Base-by-base conservation (phyloP, 2,113 vertebrate species). In the Silurus glanis region DNA sequence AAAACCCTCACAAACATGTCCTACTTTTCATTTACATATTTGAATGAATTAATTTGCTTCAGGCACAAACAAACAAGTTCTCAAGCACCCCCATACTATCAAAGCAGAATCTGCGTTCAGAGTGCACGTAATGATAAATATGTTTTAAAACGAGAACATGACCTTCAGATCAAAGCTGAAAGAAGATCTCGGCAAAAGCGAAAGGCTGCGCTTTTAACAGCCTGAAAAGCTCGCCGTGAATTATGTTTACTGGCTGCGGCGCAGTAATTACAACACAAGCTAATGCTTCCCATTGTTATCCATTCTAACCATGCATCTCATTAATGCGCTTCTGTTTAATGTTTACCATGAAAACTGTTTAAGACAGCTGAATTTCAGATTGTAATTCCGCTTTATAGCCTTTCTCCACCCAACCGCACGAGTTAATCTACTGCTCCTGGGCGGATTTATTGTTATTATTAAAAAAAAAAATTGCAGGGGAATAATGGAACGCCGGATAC, bases 91-190 rank as follows among this genome's bases (percentile, higher is more conserved):
- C 47, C 12, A 14, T 0, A 47, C 37, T 25, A 55, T 25, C 74
- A 16, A 55, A 28, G 74, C 25, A 9, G n/a, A 28, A 55, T 25
- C 13, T 55, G 23, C 55, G 51, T 55, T 56, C n/a, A 16, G 74
- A n/a, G n/a, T 28, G 51, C 23, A 55, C 19, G 2, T 37, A 25
- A 37, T 79, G 49, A 79, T 28, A 59, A 80, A 21, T 80, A 21
- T 1, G 10, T 80, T 59, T 51, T 76, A 21, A 79, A 85, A 80
- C 45, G 28, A 81, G 67, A 86, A 61, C 45, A 61, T 72, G 78
- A 86, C 81, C 85, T 84, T 84, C 75, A 59, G 64, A 72, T 84
- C 85, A 81, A 86, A 86, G 80, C 84, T 79, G 58, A 83, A 75
- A 78, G 71, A 56, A 88, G 61, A 78, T 82, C 74, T 80, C 84